Percentiles rank a stretch among this genome's conserved stretches.
Evolutionary conservation across 2,113 vertebrate species (phyloP).

Genomic region (Corydoras sp.): DNA sequence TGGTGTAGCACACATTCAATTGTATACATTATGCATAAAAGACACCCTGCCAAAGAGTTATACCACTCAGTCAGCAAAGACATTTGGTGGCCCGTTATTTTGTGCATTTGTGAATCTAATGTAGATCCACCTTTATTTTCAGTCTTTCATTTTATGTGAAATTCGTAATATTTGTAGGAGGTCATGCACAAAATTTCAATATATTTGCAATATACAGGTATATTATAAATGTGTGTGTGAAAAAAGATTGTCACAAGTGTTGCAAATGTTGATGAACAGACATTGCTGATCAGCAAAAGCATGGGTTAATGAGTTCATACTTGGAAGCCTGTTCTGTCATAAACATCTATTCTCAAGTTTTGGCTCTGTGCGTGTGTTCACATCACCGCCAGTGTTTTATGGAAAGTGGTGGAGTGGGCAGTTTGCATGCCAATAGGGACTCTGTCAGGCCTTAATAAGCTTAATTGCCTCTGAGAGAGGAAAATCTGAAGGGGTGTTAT

Average conservation of each 20-base stretch:
- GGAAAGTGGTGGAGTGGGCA: neutral
- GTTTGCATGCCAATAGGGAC: neutral
- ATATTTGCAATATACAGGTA: neutral
- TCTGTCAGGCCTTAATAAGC: constrained; percentile 21
- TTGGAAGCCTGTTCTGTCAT: neutral
- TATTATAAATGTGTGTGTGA: neutral
- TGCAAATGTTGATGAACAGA: neutral
- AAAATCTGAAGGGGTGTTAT: neutral
- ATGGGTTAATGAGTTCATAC: neutral
- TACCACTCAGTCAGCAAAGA: too few relatives aligned
- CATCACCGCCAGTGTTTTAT: constrained; percentile 17
- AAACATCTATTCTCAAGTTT: neutral
- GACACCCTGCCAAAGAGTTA: too few relatives aligned
- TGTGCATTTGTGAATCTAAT: too few relatives aligned
- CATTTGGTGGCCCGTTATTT: too few relatives aligned
- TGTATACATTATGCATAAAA: too few relatives aligned
- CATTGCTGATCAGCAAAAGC: neutral
- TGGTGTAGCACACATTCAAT: too few relatives aligned
- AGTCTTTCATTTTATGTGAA: too few relatives aligned
- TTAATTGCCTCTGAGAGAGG: constrained; percentile 22
- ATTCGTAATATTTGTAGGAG: too few relatives aligned
- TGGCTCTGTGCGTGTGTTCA: neutral
- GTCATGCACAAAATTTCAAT: too few relatives aligned
- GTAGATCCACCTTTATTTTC: too few relatives aligned
- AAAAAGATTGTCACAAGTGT: neutral